Conservation (phyloP, 1,140 invertebrate species). For the Rhyacophila brunnea region DNA sequence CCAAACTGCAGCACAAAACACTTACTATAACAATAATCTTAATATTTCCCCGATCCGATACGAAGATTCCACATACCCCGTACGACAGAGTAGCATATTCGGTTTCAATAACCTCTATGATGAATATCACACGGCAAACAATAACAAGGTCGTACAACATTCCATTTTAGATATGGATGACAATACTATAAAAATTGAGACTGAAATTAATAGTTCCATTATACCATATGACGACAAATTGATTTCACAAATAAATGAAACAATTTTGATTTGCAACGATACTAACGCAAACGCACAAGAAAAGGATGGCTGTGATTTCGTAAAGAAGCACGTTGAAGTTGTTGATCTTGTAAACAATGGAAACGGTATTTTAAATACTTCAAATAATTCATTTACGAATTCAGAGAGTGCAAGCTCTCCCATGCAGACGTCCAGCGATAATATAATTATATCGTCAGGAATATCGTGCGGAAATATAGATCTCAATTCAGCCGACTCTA, state of each 20-base stretch:
- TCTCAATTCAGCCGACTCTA: slow-evolving; percentile 10
- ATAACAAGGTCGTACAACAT: slow-evolving; percentile 40
- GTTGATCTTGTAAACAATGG: slow-evolving; percentile 12
- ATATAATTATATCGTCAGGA: slow-evolving; percentile 22
- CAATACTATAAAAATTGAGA: slow-evolving; percentile 50
- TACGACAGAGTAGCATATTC: not conserved
- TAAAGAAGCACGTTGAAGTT: slow-evolving; percentile 13
- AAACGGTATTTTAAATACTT: slow-evolving; percentile 1
- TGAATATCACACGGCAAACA: slow-evolving; percentile 47
- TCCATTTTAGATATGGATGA: slow-evolving; percentile 53
- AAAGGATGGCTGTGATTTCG: not conserved
- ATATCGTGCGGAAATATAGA: slow-evolving; percentile 19
- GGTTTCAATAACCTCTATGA: slow-evolving; percentile 12
- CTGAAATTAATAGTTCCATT: slow-evolving; percentile 30
- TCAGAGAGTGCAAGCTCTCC: slow-evolving; percentile 27
- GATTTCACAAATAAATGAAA: not conserved
- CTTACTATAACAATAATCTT: slow-evolving; percentile 23
- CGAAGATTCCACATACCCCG: slow-evolving; percentile 35
- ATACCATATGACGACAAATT: slow-evolving; percentile 4
- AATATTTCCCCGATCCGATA: slow-evolving; percentile 15
- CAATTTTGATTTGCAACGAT: not conserved
- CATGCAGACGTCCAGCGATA: slow-evolving; percentile 29
- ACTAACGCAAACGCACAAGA: too few species aligned
- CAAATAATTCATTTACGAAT: slow-evolving; percentile 24
- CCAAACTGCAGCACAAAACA: slow-evolving; percentile 29